Conservation (phyloP, 2,888 invertebrate species). For the Caenorhabditis sp. region DNA sequence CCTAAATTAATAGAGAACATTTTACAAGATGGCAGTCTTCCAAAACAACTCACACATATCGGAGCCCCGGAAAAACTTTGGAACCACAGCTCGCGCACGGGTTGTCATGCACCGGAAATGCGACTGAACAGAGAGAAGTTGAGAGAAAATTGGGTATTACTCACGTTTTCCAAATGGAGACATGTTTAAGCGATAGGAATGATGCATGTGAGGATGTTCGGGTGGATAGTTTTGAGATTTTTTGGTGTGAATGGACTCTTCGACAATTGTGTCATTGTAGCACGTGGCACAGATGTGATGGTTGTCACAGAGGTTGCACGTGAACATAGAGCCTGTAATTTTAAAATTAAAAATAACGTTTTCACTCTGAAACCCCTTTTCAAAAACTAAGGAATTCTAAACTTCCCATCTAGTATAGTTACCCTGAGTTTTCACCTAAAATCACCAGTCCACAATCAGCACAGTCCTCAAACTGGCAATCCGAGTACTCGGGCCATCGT, state of each 20-base stretch:
- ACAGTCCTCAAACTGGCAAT: constrained; percentile 56
- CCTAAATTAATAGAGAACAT: constrained; percentile 7
- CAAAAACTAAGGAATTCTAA: neutral
- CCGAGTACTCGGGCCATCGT: constrained; percentile 56
- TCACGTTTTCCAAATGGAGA: constrained; percentile 60
- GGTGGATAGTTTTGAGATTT: constrained; percentile 30
- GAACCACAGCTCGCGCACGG: constrained; percentile 59
- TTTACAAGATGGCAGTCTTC: neutral
- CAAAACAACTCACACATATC: constrained; percentile 52
- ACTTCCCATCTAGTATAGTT: too few relatives aligned
- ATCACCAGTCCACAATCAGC: constrained; percentile 50
- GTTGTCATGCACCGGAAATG: constrained; percentile 59
- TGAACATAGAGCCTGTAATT: constrained; percentile 57
- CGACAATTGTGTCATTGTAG: constrained; percentile 54
- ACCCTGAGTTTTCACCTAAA: constrained; percentile 40
- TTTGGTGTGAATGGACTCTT: constrained; percentile 48
- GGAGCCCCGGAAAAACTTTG: constrained; percentile 59
- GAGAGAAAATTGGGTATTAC: neutral
- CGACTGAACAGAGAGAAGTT: constrained; percentile 43
- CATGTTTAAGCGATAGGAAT: constrained; percentile 57
- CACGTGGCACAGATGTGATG: constrained; percentile 56
- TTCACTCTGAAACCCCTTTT: neutral
- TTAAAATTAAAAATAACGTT: neutral
- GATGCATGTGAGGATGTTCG: constrained; percentile 58
- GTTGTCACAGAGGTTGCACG: constrained; percentile 52